Percentiles rank a stretch among this genome's conserved stretches.
Evolutionary conservation across 2,113 vertebrate species (phyloP).

Genomic region (Neotragus moschatus): DNA sequence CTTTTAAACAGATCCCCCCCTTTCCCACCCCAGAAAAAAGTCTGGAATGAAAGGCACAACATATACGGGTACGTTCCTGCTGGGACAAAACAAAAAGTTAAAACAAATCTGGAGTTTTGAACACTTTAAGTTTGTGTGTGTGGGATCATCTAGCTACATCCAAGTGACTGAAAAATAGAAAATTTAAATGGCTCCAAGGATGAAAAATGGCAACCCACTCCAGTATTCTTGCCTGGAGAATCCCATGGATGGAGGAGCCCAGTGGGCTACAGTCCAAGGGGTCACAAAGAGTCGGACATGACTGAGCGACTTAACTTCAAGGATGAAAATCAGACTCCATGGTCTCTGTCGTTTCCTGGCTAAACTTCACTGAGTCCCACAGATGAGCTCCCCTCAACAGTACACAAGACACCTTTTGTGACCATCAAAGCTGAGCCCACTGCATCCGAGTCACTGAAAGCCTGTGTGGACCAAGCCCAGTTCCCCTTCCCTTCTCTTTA

Average conservation of each 20-base stretch:
- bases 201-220: no score
- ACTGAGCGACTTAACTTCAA: no score
- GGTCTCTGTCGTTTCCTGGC: background rate
- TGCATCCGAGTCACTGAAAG: background rate
- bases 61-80: rapidly evolving
- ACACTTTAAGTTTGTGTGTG: background rate
- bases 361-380: background rate
- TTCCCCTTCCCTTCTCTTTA: background rate
- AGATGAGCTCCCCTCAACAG: background rate
- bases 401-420: background rate
- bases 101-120: background rate
- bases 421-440: background rate
- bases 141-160: background rate
- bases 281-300: no score
- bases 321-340: background rate
- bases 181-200: background rate
- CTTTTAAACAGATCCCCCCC: background rate
- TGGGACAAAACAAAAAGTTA: background rate
- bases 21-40: background rate
- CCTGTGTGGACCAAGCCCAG: background rate
- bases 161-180: background rate
- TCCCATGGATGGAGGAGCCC: no score
- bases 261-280: no score
- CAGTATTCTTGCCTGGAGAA: no score
- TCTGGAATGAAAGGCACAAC: background rate